These are phyloP conservation scores for Seriola aureovittata DNA, from an alignment of 2,113 vertebrate species.

Conservation along the genomic window DNA sequence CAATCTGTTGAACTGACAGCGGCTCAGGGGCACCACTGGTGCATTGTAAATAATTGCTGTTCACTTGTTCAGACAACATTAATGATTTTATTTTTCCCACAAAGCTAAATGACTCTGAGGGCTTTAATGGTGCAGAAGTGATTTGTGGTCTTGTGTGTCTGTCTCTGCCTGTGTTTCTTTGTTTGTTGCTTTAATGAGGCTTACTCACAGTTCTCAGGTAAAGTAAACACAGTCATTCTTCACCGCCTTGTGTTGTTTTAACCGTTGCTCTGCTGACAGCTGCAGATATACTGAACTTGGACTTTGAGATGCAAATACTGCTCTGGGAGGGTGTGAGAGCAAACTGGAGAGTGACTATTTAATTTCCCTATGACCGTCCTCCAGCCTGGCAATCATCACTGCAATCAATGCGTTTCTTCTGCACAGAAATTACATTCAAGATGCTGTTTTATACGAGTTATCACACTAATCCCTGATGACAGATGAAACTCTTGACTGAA, in stretches of 20 bases:
- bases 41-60: slow-evolving; percentile 66
- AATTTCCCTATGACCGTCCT: neutral
- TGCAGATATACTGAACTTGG: slow-evolving; percentile 35
- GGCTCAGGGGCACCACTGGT: slow-evolving; percentile 29
- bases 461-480: slow-evolving; percentile 16
- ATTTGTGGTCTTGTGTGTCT: slow-evolving; percentile 62
- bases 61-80: slow-evolving; percentile 57
- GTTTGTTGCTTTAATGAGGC: slow-evolving; percentile 58
- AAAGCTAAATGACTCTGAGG: slow-evolving; percentile 50
- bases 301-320: slow-evolving; percentile 65
- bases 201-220: slow-evolving; percentile 56
- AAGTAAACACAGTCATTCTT: slow-evolving; percentile 46
- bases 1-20: slow-evolving; percentile 36
- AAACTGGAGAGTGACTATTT: slow-evolving; percentile 5
- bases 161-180: slow-evolving; percentile 41
- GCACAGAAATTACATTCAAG: neutral
- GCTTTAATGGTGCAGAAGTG: slow-evolving; percentile 59
- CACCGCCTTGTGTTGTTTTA: slow-evolving; percentile 25
- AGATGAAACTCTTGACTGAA: slow-evolving; percentile 14
- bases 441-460: neutral
- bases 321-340: neutral
- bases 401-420: slow-evolving; percentile 3
- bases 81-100: slow-evolving; percentile 64
- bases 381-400: neutral
- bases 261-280: slow-evolving; percentile 28